Evolutionary conservation across 2,113 vertebrate species (phyloP).

Genomic region (Mola mola): DNA sequence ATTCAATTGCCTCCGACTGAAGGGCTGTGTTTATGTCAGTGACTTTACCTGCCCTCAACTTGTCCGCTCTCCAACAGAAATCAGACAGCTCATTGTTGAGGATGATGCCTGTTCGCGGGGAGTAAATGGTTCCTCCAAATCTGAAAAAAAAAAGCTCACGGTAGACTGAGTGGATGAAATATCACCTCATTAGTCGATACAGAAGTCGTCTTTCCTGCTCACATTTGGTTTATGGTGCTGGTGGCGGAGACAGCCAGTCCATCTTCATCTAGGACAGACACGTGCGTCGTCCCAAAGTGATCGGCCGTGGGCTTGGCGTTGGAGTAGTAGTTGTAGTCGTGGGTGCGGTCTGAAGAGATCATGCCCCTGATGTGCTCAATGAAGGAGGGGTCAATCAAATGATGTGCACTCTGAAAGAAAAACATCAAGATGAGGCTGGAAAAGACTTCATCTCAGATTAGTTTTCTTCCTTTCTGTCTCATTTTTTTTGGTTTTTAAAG

Average conservation of each 20-base stretch:
- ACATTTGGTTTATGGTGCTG: conserved; percentile 92
- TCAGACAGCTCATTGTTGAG: conserved; percentile 95
- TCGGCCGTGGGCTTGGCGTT: conserved; percentile 37
- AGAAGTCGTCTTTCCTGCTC: conserved; percentile 42
- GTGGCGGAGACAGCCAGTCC: conserved; percentile 89
- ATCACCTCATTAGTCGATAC: background rate
- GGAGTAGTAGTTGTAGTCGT: conserved; percentile 61
- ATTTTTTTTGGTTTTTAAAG: background rate
- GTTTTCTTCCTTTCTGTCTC: background rate
- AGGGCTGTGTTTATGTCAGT: background rate
- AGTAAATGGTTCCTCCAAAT: conserved; percentile 91
- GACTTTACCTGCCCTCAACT: conserved; percentile 77
- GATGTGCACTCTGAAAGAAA: conserved; percentile 44
- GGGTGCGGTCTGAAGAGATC: conserved; percentile 67
- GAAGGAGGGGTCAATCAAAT: conserved; percentile 74
- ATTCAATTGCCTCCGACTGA: background rate
- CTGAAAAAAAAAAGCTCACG: conserved; percentile 70
- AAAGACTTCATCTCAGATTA: background rate
- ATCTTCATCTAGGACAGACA: conserved; percentile 85
- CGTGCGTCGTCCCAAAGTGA: conserved; percentile 81
- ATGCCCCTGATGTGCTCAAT: conserved; percentile 58
- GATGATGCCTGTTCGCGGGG: conserved; percentile 88
- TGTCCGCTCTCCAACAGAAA: conserved; percentile 80
- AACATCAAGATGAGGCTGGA: background rate
- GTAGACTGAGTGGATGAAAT: background rate